Conservation (phyloP, 2,797 vertebrate genomes). For the Amazonetta brasiliensis region DNA sequence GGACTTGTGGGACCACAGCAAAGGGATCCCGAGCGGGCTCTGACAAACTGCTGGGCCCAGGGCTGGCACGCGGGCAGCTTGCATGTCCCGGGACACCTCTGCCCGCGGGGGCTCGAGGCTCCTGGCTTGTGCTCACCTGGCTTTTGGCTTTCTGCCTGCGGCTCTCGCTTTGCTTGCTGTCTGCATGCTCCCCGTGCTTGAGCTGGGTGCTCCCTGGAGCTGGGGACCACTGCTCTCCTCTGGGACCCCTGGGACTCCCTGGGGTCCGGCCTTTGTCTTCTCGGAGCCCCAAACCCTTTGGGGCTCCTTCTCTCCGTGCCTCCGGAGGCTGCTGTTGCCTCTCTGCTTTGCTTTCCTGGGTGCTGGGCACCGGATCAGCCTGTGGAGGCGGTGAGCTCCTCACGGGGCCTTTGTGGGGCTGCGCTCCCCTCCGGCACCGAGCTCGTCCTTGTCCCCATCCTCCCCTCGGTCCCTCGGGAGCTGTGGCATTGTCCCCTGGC, state of each 20-base stretch:
- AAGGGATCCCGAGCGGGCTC: not conserved
- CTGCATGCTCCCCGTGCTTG: rapidly evolving
- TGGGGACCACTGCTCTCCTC: not conserved
- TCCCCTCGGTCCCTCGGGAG: not conserved
- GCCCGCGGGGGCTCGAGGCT: rapidly evolving
- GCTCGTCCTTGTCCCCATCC: no score
- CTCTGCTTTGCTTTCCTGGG: no score
- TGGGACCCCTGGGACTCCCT: no score
- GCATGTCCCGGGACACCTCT: not conserved
- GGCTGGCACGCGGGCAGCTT: rapidly evolving
- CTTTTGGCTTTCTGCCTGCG: not conserved
- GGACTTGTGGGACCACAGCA: not conserved
- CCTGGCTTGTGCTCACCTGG: not conserved
- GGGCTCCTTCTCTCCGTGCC: not conserved
- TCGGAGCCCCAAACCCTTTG: no score
- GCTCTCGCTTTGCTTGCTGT: not conserved
- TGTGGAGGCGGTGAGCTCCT: not conserved
- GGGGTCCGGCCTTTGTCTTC: no score
- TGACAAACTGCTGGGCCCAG: not conserved
- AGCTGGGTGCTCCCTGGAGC: not conserved
- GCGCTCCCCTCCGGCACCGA: not conserved
- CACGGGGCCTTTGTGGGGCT: not conserved
- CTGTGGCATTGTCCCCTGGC: not conserved
- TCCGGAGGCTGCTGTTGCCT: not conserved
- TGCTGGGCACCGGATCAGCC: no score